Conservation (phyloP, 2,113 vertebrate species). For the Callopanchax toddi region DNA sequence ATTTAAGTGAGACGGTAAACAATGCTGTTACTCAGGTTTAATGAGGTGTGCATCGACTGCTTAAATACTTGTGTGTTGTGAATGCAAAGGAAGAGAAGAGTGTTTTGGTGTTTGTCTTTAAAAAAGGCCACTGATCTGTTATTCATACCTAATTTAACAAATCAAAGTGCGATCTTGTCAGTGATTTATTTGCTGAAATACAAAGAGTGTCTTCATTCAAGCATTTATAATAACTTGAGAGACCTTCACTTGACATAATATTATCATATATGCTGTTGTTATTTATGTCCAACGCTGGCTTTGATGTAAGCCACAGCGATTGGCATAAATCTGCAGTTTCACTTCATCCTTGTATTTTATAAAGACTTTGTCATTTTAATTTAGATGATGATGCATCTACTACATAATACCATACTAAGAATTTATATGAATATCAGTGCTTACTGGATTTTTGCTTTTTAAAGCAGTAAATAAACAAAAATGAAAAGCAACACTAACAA, state of each 20-base stretch:
- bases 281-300: conserved; percentile 27
- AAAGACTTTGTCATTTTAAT: conserved; percentile 2
- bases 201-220: conserved; percentile 36
- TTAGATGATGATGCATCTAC: conserved; percentile 1
- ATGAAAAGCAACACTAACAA: conserved; percentile 61
- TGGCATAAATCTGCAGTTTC: conserved; percentile 18
- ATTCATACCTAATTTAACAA: conserved; percentile 33
- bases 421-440: conserved; percentile 27
- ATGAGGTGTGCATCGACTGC: neutral
- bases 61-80: neutral
- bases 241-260: conserved; percentile 31
- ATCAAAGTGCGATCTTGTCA: conserved; percentile 33
- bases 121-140: conserved; percentile 8
- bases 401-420: conserved; percentile 23
- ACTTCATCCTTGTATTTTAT: conserved; percentile 22
- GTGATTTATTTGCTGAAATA: conserved; percentile 40
- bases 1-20: neutral
- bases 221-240: conserved; percentile 38
- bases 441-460: conserved; percentile 25
- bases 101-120: neutral
- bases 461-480: conserved; percentile 70
- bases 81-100: neutral
- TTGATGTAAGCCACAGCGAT: conserved; percentile 16
- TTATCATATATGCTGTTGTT: conserved; percentile 38
- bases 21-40: neutral